Percentiles rank a stretch among this genome's conserved stretches.
Evolutionary conservation across 2,797 vertebrate species (phyloP).

Genomic region (Pseudotriccus pelzelni): DNA sequence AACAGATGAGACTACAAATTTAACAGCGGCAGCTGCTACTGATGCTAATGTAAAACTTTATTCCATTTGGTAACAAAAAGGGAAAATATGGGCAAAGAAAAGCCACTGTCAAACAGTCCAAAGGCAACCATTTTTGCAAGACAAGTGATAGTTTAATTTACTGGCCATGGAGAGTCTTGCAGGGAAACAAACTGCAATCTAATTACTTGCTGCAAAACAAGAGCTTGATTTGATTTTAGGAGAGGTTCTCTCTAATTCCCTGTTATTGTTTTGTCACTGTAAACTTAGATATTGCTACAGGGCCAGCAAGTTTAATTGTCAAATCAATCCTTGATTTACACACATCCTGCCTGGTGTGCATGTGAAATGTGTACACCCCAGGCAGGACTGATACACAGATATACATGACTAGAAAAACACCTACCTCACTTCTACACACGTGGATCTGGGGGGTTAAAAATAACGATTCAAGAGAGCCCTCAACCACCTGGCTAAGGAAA

Average conservation of each 20-base stretch:
- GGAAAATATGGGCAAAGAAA: background rate
- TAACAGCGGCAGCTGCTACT: background rate
- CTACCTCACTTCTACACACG: background rate
- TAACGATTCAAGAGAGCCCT: background rate
- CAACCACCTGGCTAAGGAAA: background rate
- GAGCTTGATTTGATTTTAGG: constrained; percentile 58
- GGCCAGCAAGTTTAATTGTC: constrained; percentile 42
- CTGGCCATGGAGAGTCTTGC: constrained; percentile 29
- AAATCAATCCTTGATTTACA: constrained; percentile 29
- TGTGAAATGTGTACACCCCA: background rate
- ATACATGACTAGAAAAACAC: background rate
- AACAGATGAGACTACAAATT: background rate
- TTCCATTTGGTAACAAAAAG: background rate
- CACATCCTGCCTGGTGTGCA: background rate
- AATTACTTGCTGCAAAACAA: constrained; percentile 61
- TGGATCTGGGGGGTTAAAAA: background rate
- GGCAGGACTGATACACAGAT: background rate
- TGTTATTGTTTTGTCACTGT: constrained; percentile 47
- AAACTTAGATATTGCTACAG: constrained; percentile 34
- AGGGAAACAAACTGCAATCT: constrained; percentile 52
- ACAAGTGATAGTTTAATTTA: constrained; percentile 60
- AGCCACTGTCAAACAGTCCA: background rate
- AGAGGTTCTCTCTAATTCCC: constrained; percentile 46
- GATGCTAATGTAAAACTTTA: background rate
- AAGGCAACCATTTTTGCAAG: constrained; percentile 31